Conservation (phyloP, 1,140 invertebrate species). For the Procambarus clarkii region DNA sequence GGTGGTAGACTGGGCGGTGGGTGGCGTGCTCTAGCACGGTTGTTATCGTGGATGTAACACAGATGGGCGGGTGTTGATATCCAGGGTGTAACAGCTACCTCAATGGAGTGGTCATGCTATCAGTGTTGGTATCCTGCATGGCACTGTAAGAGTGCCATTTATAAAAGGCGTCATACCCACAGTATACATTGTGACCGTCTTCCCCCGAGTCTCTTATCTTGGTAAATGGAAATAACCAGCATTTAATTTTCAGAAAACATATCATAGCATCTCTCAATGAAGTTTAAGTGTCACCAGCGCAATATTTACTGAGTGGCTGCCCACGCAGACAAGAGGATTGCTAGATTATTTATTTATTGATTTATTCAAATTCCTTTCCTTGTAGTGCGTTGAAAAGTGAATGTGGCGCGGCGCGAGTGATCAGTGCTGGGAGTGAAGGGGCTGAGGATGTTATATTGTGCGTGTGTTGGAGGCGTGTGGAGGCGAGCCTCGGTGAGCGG, state of each 20-base stretch:
- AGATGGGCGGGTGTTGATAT: too few relatives aligned
- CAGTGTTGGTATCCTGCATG: too few relatives aligned
- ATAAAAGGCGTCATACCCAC: too few relatives aligned
- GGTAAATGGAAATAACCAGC: background rate
- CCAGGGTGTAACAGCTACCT: too few relatives aligned
- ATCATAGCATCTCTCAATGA: background rate
- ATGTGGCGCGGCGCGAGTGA: background rate
- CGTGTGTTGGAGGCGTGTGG: background rate
- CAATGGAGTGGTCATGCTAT: too few relatives aligned
- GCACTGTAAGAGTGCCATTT: too few relatives aligned
- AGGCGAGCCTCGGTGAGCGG: too few relatives aligned
- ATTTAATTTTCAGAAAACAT: background rate
- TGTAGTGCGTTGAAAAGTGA: background rate
- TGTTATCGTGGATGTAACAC: too few relatives aligned
- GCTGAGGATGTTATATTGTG: background rate
- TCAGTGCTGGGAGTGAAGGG: background rate
- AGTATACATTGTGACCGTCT: too few relatives aligned
- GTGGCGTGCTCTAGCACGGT: too few relatives aligned
- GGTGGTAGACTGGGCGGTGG: too few relatives aligned
- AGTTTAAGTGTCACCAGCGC: background rate
- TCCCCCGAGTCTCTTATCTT: too few relatives aligned
- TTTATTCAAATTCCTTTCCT: background rate
- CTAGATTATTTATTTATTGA: background rate
- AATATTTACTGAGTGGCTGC: background rate
- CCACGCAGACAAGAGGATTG: background rate